A percentile compares a stretch with the other conserved stretches of the same genome.
These are phyloP conservation scores for Leucoraja ocellata DNA, from an alignment of 2,797 vertebrate species.

Conservation along the genomic window DNA sequence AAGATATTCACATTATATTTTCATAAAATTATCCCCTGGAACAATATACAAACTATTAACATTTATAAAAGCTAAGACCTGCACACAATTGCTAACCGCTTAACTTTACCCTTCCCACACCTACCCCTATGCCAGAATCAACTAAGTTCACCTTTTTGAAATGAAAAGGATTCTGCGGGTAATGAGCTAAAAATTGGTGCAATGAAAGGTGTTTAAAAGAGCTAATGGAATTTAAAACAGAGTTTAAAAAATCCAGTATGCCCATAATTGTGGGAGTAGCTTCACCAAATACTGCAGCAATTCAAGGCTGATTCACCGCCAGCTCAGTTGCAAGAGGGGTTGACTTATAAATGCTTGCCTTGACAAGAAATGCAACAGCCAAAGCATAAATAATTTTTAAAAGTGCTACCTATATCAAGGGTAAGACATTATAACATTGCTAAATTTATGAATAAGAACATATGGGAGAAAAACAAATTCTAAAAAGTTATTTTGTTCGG, in stretches of 20 bases:
- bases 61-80: neutral
- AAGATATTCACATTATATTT: neutral
- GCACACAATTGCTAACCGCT: neutral
- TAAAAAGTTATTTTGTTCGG: neutral
- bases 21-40: neutral
- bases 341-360: no score
- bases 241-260: no score
- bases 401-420: neutral
- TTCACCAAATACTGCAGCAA: no score
- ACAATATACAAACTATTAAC: neutral
- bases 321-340: no score
- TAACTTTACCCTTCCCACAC: neutral
- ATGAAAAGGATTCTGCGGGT: neutral
- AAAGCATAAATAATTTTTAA: no score
- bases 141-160: neutral
- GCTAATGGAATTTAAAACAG: neutral
- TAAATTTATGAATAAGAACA: neutral
- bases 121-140: neutral
- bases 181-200: neutral
- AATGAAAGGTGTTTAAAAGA: neutral
- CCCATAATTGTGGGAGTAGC: no score
- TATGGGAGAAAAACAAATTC: neutral
- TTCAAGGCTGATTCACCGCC: no score
- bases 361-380: no score
- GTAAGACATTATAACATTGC: neutral